A percentile compares a stretch with the other conserved stretches of the same genome.
phyloP scores from a whole-genome alignment of 1,140 invertebrate genomes.

The Cydia strobilella region DNA sequence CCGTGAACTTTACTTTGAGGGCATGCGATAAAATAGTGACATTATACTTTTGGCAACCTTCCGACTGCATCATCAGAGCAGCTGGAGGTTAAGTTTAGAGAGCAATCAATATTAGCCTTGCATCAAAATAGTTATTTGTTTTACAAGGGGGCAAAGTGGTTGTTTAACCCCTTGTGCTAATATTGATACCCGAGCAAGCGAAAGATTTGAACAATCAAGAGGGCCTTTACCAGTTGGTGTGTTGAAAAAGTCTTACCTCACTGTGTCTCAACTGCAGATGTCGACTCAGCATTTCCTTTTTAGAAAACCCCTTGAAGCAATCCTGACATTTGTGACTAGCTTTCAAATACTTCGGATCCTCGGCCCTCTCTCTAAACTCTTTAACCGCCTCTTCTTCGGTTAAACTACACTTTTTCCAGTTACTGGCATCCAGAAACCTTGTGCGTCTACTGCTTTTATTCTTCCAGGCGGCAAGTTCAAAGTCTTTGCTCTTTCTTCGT shows the following conservation, averaged over 20 bases:
- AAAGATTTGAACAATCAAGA: too few species aligned
- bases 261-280: slow-evolving; percentile 57
- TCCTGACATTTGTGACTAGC: slow-evolving; percentile 58
- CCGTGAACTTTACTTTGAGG: too few species aligned
- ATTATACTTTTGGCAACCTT: too few species aligned
- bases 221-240: too few species aligned
- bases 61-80: too few species aligned
- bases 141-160: too few species aligned
- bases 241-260: slow-evolving; percentile 53
- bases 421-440: slow-evolving; percentile 43
- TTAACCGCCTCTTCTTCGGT: slow-evolving; percentile 65
- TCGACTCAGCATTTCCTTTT: slow-evolving; percentile 59
- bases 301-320: slow-evolving; percentile 68
- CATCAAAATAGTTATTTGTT: too few species aligned
- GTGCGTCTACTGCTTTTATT: slow-evolving; percentile 35
- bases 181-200: too few species aligned
- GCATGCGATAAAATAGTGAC: too few species aligned
- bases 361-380: slow-evolving; percentile 50
- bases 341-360: slow-evolving; percentile 56
- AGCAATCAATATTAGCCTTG: too few species aligned
- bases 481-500: slow-evolving; percentile 33
- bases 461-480: slow-evolving; percentile 8
- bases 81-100: too few species aligned
- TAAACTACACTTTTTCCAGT: slow-evolving; percentile 59
- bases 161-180: too few species aligned